phyloP scores from a whole-genome alignment of 1,140 invertebrate genomes.

The Alviniconcha marisindica region DNA sequence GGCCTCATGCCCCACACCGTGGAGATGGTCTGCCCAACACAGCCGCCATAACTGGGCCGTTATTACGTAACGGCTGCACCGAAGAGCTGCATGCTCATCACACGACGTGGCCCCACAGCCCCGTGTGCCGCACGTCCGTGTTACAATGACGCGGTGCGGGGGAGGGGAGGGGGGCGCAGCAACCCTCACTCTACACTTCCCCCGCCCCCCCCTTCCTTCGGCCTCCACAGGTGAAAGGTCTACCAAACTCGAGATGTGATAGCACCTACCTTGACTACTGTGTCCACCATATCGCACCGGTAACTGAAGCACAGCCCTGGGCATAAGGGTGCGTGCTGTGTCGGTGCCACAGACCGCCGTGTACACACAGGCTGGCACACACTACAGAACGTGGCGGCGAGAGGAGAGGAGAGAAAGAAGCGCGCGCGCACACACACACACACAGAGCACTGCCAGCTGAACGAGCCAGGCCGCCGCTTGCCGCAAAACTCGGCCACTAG shows the following conservation, averaged over 20 bases:
- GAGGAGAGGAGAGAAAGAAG: not conserved
- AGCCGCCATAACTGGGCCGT: conserved; percentile 7
- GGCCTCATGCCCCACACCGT: not conserved
- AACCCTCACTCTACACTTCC: too few relatives aligned
- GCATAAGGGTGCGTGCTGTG: too few relatives aligned
- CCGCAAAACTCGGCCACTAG: not conserved
- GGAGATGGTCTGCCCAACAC: not conserved
- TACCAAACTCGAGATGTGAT: too few relatives aligned
- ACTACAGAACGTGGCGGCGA: not conserved
- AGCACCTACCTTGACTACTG: too few relatives aligned
- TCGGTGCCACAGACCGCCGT: not conserved
- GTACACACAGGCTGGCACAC: not conserved
- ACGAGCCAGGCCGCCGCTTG: not conserved
- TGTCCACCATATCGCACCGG: too few relatives aligned
- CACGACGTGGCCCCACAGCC: not conserved
- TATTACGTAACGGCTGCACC: conserved; percentile 9
- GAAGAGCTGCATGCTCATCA: not conserved
- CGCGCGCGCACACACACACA: not conserved
- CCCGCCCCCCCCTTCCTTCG: too few relatives aligned
- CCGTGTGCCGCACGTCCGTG: too few relatives aligned
- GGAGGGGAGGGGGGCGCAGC: not conserved
- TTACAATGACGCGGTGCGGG: not conserved
- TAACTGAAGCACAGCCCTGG: too few relatives aligned
- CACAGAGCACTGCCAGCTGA: too few relatives aligned
- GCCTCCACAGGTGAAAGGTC: too few relatives aligned